These are phyloP conservation scores for Melitaea athalia DNA, from an alignment of 2,888 invertebrate genomes.

Conservation along the genomic window DNA sequence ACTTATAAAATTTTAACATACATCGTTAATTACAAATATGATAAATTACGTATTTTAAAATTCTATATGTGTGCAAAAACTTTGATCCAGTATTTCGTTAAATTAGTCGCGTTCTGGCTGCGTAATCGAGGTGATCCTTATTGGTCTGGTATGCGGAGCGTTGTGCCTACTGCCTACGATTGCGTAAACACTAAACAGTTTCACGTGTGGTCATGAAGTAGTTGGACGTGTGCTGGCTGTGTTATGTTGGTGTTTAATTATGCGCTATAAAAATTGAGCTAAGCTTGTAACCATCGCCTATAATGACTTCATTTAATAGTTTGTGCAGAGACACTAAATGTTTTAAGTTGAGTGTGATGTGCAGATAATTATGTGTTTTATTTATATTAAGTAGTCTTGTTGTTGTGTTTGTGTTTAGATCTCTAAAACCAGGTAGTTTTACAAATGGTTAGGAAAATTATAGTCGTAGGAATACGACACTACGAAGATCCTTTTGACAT, in stretches of 20 bases:
- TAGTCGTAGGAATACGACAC: constrained; percentile 73
- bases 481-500: constrained; percentile 78
- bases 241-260: constrained; percentile 49
- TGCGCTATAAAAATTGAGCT: constrained; percentile 41
- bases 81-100: constrained; percentile 61
- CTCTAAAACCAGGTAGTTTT: constrained; percentile 38
- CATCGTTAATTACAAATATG: not conserved
- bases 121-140: constrained; percentile 76
- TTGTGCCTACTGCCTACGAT: constrained; percentile 45
- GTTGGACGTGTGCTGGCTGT: constrained; percentile 55
- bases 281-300: not conserved
- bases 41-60: not conserved
- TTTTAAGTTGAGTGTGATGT: not conserved
- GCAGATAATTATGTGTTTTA: not conserved
- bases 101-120: constrained; percentile 63
- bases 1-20: no score
- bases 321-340: constrained; percentile 2
- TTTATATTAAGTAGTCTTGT: constrained; percentile 40
- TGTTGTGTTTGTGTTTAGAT: constrained; percentile 44
- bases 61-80: constrained; percentile 45
- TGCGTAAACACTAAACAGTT: constrained; percentile 49
- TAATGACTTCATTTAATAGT: not conserved
- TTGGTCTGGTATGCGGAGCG: constrained; percentile 71
- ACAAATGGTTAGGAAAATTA: constrained; percentile 77
- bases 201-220: constrained; percentile 41